Evolutionary conservation across 1,140 invertebrate species (phyloP), one percentile per base, ranked within the genome.

Genomic region (Oedothorax gibbosus): DNA sequence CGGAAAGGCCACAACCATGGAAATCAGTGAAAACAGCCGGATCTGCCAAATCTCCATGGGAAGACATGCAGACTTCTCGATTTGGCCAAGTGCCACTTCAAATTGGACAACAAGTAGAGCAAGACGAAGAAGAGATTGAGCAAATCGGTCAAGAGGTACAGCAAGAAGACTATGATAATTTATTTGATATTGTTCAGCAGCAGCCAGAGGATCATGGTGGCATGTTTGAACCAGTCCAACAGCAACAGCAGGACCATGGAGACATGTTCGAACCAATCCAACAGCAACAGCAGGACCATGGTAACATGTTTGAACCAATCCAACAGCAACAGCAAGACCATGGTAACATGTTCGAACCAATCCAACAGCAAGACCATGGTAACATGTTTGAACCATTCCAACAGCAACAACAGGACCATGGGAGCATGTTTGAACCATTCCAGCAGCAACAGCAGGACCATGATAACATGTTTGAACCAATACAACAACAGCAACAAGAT

Each of bases 391-490:
- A 53, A 18, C 10, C 11, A 54, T 57, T 21, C 10, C 71, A 15
- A 50, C 64, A 66, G 64, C 64, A 51, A 18, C 68, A 12, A 5
- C 35, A 14, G 4, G 68, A 51, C 51, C 12, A 51, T 35, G 35
- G 35, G n/a, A 15, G 56, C 12, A 35, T 35, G 51, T 71, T 50
- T 15, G 68, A 71, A 10, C 5, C 35, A 14, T 5, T 50, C 15
- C 11, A 71, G 57, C 73, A 60, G 73, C 73, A 76, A 10, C 54
- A 76, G 21, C 3, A 76, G 35, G 18, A 76, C 2, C 20, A 76
- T 15, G 7, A 60, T 60, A 21, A 35, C 72, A 21, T n/a, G 21
- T 76, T 76, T 76, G 73, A 76, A 4, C 0, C 4, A 60, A 54
- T 60, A 12, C 51, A 66, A 5, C 65, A 66, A 9, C 18, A 20